phyloP scores from a whole-genome alignment of 2,888 invertebrate species.

The Hecatera dysodea region DNA sequence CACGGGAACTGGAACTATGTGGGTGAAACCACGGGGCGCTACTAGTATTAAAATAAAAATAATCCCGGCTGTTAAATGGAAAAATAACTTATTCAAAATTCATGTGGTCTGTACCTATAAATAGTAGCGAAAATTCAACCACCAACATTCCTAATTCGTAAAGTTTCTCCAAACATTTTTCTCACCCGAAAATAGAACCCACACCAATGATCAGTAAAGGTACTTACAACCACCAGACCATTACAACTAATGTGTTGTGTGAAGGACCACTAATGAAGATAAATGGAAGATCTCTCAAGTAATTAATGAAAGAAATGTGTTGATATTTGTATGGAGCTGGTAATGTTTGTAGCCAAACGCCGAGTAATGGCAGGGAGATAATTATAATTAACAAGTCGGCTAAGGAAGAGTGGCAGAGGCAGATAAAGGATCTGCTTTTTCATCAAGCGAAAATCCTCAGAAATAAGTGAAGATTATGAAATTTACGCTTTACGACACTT shows the following conservation, averaged over 20 bases:
- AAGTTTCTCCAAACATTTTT: neutral
- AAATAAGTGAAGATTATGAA: no score
- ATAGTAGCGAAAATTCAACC: neutral
- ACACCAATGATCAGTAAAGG: slow-evolving; percentile 4
- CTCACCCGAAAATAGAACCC: slow-evolving; percentile 14
- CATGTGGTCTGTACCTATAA: neutral
- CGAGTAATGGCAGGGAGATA: neutral
- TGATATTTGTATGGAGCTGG: slow-evolving; percentile 29
- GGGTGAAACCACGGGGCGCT: no score
- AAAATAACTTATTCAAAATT: no score
- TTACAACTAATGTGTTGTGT: slow-evolving; percentile 37
- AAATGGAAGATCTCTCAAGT: slow-evolving; percentile 35
- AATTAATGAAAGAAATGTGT: slow-evolving; percentile 39
- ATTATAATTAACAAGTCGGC: slow-evolving; percentile 4
- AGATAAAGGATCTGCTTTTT: no score
- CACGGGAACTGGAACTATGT: no score
- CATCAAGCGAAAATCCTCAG: no score
- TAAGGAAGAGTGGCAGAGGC: neutral
- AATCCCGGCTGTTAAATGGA: no score
- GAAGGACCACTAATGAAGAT: slow-evolving; percentile 47
- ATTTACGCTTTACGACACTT: no score
- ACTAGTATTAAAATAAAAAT: no score
- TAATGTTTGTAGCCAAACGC: neutral
- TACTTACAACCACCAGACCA: slow-evolving; percentile 15
- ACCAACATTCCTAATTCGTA: neutral